Evolutionary conservation across 2,888 invertebrate genomes (phyloP), one percentile per base, ranked within the genome.

Genomic region (Nemoura dubitans): DNA sequence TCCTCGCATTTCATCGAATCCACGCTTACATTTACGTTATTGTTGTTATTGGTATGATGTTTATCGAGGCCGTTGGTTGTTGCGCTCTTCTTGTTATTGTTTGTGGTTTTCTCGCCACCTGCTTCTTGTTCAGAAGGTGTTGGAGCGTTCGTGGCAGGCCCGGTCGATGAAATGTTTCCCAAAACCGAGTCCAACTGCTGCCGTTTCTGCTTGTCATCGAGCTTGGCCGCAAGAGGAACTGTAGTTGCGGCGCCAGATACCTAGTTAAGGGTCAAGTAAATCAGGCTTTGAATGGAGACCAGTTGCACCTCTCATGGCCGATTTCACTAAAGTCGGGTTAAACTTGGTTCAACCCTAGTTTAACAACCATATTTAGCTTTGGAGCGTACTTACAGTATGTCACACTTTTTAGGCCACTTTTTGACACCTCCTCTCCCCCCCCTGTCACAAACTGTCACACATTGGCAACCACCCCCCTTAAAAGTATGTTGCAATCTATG

Each of bases 11-110:
- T 43, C 0, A 25, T 80, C 7, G 86, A 27, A 27, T 85, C 43
- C 16, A 86, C 28, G 10, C 84, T 77, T 36, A 36, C 36, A 43
- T 86, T 77, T 36, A 36, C 36, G 76, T 86, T 86, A 59, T 87
- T 86, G 29, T 87, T 88, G 81, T 83, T 80, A 59, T 87, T 87
- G 42, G 25, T 84, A 21, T 28, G 29, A 28, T 84, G 84, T 21
- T 76, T 27, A 30, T 28, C 84, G n/a, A 59, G 30, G 29, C 29
- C 82, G 25, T 82, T 82, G 6, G 29, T 82, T 10, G 29, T 82
- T 29, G 36, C 36, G 21, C 30, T 82, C 25, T 82, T 82, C 30
- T 82, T 30, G 14, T n/a, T 30, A 21, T 21, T 26, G 36, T 26
- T 26, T 6, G 16, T 43, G 16, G 26, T 43, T 25, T 84, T 76